Conservation (phyloP, 64 coral and sea anemone species). For the Cladopsammia gracilis region DNA sequence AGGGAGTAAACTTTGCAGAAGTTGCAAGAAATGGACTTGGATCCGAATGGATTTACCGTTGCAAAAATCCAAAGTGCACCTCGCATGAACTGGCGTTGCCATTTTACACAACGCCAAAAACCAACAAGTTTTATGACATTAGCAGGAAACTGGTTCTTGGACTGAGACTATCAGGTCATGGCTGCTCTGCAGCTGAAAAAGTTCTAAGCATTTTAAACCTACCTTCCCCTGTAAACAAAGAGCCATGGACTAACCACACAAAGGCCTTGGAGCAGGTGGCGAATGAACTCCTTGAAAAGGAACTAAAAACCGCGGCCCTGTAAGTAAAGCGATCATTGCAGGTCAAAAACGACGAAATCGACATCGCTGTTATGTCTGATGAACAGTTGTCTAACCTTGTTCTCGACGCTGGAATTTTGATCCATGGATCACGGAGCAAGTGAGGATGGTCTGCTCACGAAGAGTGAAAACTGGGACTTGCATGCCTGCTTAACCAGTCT, state of each 20-base stretch:
- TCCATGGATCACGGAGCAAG: too few species aligned
- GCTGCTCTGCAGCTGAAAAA: not conserved
- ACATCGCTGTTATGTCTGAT: not conserved
- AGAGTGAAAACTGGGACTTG: too few species aligned
- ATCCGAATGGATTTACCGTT: not conserved
- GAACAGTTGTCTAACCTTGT: not conserved
- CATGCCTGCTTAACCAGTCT: too few species aligned
- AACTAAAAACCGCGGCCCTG: not conserved
- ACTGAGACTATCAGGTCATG: not conserved
- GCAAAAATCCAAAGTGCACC: not conserved
- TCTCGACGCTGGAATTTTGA: not conserved
- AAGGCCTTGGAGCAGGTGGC: not conserved
- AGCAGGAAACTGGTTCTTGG: not conserved
- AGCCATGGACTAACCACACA: not conserved
- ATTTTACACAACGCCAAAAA: slow-evolving; percentile 18
- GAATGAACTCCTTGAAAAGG: not conserved
- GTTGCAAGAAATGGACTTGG: slow-evolving; percentile 5
- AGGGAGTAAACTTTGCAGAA: not conserved
- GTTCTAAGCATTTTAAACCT: slow-evolving; percentile 4
- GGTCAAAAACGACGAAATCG: not conserved
- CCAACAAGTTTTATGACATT: slow-evolving; percentile 4
- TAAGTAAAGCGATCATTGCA: not conserved
- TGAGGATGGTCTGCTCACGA: not conserved
- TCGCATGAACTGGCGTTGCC: not conserved
- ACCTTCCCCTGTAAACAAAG: not conserved